phyloP scores from a whole-genome alignment of 2,113 vertebrate genomes.

The Tetraodon nigroviridis region DNA sequence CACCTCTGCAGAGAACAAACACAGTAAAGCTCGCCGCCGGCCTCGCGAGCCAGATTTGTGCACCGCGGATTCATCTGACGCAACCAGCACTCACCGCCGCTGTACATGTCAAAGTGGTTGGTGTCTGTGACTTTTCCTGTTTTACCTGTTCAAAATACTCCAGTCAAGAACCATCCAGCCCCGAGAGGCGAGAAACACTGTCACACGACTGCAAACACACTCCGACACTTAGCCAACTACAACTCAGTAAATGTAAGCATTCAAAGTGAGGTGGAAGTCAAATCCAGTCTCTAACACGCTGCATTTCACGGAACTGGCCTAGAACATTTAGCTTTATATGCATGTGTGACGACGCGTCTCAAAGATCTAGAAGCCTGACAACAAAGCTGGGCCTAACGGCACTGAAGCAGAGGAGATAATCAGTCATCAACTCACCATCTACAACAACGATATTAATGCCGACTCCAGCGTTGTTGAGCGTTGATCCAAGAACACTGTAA shows the following conservation, averaged over 20 bases:
- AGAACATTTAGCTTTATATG: too few relatives aligned
- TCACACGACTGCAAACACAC: not conserved
- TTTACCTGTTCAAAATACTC: constrained; percentile 68
- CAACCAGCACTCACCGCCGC: constrained; percentile 73
- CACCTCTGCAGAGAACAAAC: constrained; percentile 73
- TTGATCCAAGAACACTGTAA: constrained; percentile 79
- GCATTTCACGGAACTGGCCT: too few relatives aligned
- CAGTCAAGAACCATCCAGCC: not conserved
- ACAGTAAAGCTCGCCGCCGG: not conserved
- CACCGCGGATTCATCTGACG: not conserved
- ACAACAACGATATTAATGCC: constrained; percentile 84
- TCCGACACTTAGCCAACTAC: too few relatives aligned
- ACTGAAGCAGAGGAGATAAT: too few relatives aligned
- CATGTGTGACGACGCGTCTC: too few relatives aligned
- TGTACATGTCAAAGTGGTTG: constrained; percentile 81
- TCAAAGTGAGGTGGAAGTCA: too few relatives aligned
- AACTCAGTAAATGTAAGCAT: too few relatives aligned
- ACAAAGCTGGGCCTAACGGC: not conserved
- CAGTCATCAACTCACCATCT: constrained; percentile 71
- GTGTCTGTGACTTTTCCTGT: constrained; percentile 76
- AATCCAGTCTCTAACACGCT: too few relatives aligned
- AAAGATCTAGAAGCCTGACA: not conserved
- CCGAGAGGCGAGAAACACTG: not conserved
- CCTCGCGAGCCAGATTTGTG: too few relatives aligned
- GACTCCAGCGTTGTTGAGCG: constrained; percentile 78